These are phyloP conservation scores for Drosophila barbarae DNA, from an alignment of 2,888 invertebrate genomes.

Conservation along the genomic window DNA sequence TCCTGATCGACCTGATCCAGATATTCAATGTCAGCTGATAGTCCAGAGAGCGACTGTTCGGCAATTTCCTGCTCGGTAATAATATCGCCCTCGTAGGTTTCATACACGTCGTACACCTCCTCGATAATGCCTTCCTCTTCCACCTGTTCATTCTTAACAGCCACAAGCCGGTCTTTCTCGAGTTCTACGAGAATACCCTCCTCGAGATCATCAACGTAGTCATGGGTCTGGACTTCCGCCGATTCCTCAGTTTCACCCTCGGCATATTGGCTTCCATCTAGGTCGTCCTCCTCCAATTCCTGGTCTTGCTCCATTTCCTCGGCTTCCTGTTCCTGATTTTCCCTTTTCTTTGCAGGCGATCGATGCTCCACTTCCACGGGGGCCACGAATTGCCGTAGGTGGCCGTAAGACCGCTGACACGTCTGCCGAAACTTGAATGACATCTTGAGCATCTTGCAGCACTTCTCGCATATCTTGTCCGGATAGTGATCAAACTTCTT, in stretches of 20 bases:
- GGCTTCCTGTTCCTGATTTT: conserved; percentile 22
- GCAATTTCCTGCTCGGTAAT: conserved; percentile 47
- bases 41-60: conserved; percentile 53
- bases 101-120: conserved; percentile 72
- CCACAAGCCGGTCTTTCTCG: conserved; percentile 50
- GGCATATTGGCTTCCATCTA: conserved; percentile 38
- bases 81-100: conserved; percentile 67
- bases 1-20: conserved; percentile 70
- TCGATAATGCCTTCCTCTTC: conserved; percentile 73
- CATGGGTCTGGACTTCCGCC: conserved; percentile 4
- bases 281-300: conserved; percentile 27
- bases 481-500: conserved; percentile 76
- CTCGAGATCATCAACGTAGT: conserved; percentile 25
- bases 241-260: conserved; percentile 20
- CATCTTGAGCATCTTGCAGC: conserved; percentile 65
- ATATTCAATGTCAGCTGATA: conserved; percentile 71
- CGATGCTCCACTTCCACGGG: conserved; percentile 69
- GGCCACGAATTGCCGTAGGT: conserved; percentile 75
- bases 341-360: conserved; percentile 1
- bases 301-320: conserved; percentile 32
- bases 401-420: conserved; percentile 75
- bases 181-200: conserved; percentile 43
- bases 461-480: conserved; percentile 75
- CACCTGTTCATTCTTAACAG: conserved; percentile 64
- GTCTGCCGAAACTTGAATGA: conserved; percentile 71